Percentiles rank a stretch among this genome's conserved stretches.
phyloP scores from a whole-genome alignment of 2,113 vertebrate species.

The Sinocyclocheilus maitianheensis region DNA sequence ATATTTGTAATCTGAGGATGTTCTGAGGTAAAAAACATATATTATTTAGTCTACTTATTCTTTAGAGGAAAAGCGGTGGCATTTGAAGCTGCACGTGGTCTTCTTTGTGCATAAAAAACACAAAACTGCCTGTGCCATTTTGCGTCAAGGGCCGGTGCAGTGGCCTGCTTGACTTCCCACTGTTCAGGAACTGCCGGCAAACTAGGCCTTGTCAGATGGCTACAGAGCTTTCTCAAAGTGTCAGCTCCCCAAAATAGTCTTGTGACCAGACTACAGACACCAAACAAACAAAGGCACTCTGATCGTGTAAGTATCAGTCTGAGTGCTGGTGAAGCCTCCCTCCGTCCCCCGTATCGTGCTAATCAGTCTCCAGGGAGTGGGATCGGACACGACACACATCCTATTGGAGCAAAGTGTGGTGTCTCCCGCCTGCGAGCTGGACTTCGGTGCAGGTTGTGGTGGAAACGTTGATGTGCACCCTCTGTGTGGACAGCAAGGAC shows the following conservation, averaged over 20 bases:
- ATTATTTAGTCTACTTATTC: neutral
- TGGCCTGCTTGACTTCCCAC: conserved; percentile 58
- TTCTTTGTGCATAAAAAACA: conserved; percentile 50
- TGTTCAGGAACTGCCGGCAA: conserved; percentile 48
- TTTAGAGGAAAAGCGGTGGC: conserved; percentile 30
- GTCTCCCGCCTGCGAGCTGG: conserved; percentile 65
- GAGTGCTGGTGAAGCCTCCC: conserved; percentile 62
- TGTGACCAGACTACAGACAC: conserved; percentile 70
- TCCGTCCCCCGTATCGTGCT: conserved; percentile 66
- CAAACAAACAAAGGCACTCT: conserved; percentile 76
- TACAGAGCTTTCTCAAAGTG: conserved; percentile 61
- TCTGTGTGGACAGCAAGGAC: conserved; percentile 72
- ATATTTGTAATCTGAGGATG: neutral
- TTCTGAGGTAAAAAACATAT: neutral
- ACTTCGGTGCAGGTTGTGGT: conserved; percentile 51
- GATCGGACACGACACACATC: conserved; percentile 71
- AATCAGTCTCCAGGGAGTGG: conserved; percentile 65
- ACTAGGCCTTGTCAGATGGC: conserved; percentile 61
- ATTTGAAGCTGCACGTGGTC: conserved; percentile 26
- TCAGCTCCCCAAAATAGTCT: conserved; percentile 71
- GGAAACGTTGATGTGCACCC: conserved; percentile 70
- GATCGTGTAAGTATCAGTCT: conserved; percentile 70
- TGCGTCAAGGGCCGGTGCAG: conserved; percentile 61
- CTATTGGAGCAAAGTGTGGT: conserved; percentile 64
- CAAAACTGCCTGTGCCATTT: conserved; percentile 64